Conservation (phyloP, 2,888 invertebrate species). For the Gymnoscelis rufifasciata region DNA sequence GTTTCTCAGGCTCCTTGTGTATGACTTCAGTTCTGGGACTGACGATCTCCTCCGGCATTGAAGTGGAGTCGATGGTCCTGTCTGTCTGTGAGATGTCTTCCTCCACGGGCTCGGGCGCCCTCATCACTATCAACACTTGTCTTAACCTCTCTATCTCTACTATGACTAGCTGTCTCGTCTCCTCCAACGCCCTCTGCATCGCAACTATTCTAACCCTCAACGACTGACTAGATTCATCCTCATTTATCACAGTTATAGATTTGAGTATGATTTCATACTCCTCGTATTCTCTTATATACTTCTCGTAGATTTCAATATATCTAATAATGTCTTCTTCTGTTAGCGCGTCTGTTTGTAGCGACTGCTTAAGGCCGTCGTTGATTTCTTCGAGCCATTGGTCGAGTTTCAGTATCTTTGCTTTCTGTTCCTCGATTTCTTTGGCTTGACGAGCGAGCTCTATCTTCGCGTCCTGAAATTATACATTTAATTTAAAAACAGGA, state of each 20-base stretch:
- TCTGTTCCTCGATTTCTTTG: conserved; percentile 62
- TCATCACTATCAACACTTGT: conserved; percentile 63
- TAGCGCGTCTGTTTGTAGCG: conserved; percentile 56
- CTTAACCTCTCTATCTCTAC: conserved; percentile 78
- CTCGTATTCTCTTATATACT: conserved; percentile 67
- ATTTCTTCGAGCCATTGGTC: conserved; percentile 74
- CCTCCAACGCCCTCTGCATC: conserved; percentile 78
- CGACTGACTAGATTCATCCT: conserved; percentile 71
- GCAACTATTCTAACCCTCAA: conserved; percentile 78
- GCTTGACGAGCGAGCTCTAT: conserved; percentile 59
- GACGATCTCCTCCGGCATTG: conserved; percentile 85
- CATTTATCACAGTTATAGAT: conserved; percentile 65
- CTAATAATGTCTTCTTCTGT: conserved; percentile 63
- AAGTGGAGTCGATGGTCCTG: conserved; percentile 83
- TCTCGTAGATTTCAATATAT: conserved; percentile 71
- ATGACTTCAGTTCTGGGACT: conserved; percentile 47
- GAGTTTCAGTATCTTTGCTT: conserved; percentile 60
- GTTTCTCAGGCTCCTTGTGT: conserved; percentile 33
- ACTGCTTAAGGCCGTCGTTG: conserved; percentile 69
- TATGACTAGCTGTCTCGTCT: conserved; percentile 81
- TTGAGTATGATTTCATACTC: conserved; percentile 66
- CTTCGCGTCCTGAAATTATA: conserved; percentile 58
- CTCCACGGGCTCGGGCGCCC: conserved; percentile 59
- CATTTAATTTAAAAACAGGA: neutral
- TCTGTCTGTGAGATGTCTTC: conserved; percentile 77